phyloP scores from a whole-genome alignment of 2,888 invertebrate genomes.

The Chouioia cunea region DNA sequence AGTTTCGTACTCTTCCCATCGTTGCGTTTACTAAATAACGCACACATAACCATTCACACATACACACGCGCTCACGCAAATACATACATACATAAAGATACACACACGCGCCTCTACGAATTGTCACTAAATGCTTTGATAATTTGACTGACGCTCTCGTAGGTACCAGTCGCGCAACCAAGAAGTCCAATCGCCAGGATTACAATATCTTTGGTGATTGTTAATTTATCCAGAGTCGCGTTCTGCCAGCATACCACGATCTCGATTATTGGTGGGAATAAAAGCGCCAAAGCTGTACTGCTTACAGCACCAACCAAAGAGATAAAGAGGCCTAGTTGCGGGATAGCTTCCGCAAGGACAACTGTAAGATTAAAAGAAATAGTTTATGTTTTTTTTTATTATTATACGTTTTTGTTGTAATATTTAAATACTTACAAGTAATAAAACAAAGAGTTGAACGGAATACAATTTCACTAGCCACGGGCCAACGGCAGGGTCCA shows the following conservation, averaged over 20 bases:
- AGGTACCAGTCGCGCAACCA: conserved; percentile 82
- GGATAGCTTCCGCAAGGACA: conserved; percentile 86
- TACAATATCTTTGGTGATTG: conserved; percentile 72
- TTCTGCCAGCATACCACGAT: conserved; percentile 78
- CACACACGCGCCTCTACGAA: not conserved
- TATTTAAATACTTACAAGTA: conserved; percentile 81
- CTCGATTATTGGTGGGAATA: conserved; percentile 91
- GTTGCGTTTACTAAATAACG: not conserved
- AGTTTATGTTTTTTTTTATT: not conserved
- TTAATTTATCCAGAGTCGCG: conserved; percentile 68
- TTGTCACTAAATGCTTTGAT: conserved; percentile 68
- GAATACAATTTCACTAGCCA: conserved; percentile 78
- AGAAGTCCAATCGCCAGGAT: conserved; percentile 79
- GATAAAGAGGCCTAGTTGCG: conserved; percentile 87
- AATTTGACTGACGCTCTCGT: conserved; percentile 78
- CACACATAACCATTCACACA: too few relatives aligned
- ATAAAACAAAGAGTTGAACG: conserved; percentile 80
- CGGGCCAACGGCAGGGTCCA: conserved; percentile 73
- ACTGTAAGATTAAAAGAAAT: conserved; percentile 72
- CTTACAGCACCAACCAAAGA: conserved; percentile 93
- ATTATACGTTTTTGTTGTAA: not conserved
- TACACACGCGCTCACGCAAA: too few relatives aligned
- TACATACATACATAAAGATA: not conserved
- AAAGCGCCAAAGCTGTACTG: conserved; percentile 86
- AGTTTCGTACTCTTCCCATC: conserved; percentile 25